Conservation (phyloP, 2,797 vertebrate species). For the Lepus townsendii region DNA sequence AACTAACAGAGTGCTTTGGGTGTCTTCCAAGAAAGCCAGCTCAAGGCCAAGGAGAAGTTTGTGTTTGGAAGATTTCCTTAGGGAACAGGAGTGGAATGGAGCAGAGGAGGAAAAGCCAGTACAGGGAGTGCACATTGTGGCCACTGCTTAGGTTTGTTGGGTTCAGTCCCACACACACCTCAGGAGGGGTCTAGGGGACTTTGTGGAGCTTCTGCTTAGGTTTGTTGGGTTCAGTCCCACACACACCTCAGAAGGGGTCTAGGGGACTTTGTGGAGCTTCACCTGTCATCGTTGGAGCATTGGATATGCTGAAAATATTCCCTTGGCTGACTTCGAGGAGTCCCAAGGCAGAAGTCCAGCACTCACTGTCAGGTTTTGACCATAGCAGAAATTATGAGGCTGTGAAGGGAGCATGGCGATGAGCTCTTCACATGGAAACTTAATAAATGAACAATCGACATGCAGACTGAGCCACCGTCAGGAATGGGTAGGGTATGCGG, state of each 20-base stretch:
- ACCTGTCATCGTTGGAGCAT: not conserved
- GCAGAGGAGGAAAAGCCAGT: not conserved
- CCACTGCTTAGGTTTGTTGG: not conserved
- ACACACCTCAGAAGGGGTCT: not conserved
- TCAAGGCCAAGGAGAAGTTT: not conserved
- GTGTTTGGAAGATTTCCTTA: not conserved
- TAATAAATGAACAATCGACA: not conserved
- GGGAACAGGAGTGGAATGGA: not conserved
- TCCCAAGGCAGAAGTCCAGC: not conserved
- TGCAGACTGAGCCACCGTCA: not conserved
- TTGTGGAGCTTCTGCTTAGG: not conserved
- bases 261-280: not conserved
- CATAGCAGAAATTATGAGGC: not conserved
- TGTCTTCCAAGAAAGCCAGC: not conserved
- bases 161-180: not conserved
- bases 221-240: not conserved
- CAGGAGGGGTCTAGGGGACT: not conserved
- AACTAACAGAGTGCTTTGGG: rapidly evolving
- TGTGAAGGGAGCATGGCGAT: not conserved
- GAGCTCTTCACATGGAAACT: not conserved
- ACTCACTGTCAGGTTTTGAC: not conserved
- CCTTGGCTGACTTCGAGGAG: not conserved
- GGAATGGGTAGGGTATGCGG: not conserved
- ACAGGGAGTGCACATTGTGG: not conserved
- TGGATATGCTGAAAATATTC: not conserved